Percentiles rank a stretch among this genome's conserved stretches.
These are phyloP conservation scores for Synanceia verrucosa DNA, from an alignment of 2,797 vertebrate genomes.

Conservation along the genomic window DNA sequence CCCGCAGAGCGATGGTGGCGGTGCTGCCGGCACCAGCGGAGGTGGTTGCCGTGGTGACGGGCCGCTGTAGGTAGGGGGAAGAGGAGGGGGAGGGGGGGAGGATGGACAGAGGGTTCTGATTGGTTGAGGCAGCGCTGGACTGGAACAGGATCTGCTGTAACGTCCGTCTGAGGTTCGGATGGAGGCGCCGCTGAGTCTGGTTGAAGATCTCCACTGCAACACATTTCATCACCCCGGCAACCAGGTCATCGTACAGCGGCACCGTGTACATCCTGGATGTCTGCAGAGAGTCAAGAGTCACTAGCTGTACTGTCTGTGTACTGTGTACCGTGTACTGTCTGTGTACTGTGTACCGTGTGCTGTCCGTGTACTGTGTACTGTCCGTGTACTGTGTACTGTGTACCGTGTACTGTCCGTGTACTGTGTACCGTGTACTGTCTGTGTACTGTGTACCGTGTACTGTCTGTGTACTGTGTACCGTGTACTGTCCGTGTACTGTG, in stretches of 20 bases:
- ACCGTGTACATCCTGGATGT: conserved; percentile 98
- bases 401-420: too few relatives aligned
- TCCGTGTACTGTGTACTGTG: too few relatives aligned
- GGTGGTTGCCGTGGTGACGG: conserved; percentile 5
- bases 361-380: too few relatives aligned
- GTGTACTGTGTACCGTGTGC: too few relatives aligned
- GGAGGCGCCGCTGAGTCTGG: conserved; percentile 93
- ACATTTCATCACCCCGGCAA: conserved; percentile 91
- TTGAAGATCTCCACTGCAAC: conserved; percentile 94
- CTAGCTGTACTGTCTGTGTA: too few relatives aligned
- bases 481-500: too few relatives aligned
- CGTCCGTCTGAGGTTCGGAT: conserved; percentile 92
- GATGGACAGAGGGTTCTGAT: conserved; percentile 60
- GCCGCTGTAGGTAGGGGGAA: conserved; percentile 20
- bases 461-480: too few relatives aligned
- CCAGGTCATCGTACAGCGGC: conserved; percentile 96
- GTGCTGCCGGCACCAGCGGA: conserved; percentile 57
- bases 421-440: too few relatives aligned
- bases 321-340: too few relatives aligned
- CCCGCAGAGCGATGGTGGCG: conserved; percentile 86
- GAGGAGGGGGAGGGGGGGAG: conserved; percentile 45
- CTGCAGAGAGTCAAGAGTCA: conserved; percentile 69
- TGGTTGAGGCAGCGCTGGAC: conserved; percentile 73
- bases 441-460: too few relatives aligned
- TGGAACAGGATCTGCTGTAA: conserved; percentile 95